Conservation (phyloP, 2,797 vertebrate species). For the Thunnus albacares region DNA sequence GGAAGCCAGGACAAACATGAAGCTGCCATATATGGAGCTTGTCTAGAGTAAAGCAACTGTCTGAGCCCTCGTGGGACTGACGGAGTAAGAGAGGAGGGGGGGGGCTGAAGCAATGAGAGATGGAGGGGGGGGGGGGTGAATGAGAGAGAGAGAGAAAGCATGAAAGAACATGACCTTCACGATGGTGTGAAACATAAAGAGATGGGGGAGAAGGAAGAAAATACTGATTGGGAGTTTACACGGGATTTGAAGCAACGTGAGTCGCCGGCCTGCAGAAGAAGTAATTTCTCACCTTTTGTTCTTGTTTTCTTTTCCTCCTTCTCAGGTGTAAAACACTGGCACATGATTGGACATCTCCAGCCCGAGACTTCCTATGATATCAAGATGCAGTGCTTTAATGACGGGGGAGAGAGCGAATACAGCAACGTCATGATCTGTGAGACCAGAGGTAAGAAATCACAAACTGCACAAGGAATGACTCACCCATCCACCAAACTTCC, state of each 20-base stretch:
- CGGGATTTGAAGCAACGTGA: conserved; percentile 41
- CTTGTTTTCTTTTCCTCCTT: neutral
- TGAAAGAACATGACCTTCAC: conserved; percentile 66
- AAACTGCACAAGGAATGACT: conserved; percentile 30
- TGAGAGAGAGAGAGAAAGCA: conserved; percentile 32
- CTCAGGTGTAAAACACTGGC: conserved; percentile 92
- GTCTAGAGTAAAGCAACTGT: conserved; percentile 83
- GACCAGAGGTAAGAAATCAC: conserved; percentile 90
- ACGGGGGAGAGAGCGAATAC: conserved; percentile 94
- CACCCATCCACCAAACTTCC: conserved; percentile 14
- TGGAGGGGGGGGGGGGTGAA: neutral
- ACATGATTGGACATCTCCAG: conserved; percentile 94
- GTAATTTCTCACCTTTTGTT: conserved; percentile 61
- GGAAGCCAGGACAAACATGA: conserved; percentile 85
- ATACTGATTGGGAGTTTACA: conserved; percentile 44
- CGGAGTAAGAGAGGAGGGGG: conserved; percentile 30
- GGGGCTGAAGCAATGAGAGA: neutral
- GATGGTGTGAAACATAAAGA: conserved; percentile 49
- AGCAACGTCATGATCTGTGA: conserved; percentile 99
- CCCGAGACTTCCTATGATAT: conserved; percentile 97
- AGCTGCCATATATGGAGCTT: conserved; percentile 87
- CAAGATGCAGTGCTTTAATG: conserved; percentile 97
- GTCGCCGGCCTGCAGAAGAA: conserved; percentile 60
- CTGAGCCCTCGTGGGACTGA: conserved; percentile 70
- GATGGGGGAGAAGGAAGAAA: conserved; percentile 14